Conservation (phyloP, 2,888 invertebrate species). For the Apotomis turbidana region DNA sequence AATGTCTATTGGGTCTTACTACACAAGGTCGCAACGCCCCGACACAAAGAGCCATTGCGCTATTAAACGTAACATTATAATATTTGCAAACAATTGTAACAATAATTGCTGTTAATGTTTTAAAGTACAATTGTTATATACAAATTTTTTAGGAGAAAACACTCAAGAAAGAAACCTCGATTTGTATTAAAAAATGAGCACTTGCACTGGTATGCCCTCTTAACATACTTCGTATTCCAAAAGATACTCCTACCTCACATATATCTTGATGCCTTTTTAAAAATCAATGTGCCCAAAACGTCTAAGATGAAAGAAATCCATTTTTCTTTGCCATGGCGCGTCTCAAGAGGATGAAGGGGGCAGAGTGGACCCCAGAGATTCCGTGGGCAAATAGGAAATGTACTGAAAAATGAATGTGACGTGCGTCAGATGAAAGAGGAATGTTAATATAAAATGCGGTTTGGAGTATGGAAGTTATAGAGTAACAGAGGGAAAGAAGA, state of each 20-base stretch:
- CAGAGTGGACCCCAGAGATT: conserved; percentile 10
- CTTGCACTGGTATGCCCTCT: too few species aligned
- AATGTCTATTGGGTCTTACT: too few species aligned
- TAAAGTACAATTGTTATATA: too few species aligned
- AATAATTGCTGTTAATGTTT: too few species aligned
- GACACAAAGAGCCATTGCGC: too few species aligned
- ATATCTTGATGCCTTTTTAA: neutral
- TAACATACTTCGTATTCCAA: neutral
- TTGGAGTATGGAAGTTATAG: neutral
- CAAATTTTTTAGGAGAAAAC: too few species aligned
- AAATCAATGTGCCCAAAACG: conserved; percentile 1
- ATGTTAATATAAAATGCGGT: conserved; percentile 16
- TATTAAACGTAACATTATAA: too few species aligned
- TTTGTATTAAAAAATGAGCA: too few species aligned
- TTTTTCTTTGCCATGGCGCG: neutral
- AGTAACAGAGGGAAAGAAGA: neutral
- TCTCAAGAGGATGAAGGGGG: neutral
- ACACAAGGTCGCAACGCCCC: too few species aligned
- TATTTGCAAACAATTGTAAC: too few species aligned
- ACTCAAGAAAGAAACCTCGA: too few species aligned
- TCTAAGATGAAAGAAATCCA: conserved; percentile 18
- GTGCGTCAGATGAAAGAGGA: conserved; percentile 14
- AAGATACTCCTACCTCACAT: neutral
- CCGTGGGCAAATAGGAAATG: conserved; percentile 26
- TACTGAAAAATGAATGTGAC: conserved; percentile 38